Evolutionary conservation across 2,888 invertebrate species (phyloP).

Genomic region (Tigriopus californicus): DNA sequence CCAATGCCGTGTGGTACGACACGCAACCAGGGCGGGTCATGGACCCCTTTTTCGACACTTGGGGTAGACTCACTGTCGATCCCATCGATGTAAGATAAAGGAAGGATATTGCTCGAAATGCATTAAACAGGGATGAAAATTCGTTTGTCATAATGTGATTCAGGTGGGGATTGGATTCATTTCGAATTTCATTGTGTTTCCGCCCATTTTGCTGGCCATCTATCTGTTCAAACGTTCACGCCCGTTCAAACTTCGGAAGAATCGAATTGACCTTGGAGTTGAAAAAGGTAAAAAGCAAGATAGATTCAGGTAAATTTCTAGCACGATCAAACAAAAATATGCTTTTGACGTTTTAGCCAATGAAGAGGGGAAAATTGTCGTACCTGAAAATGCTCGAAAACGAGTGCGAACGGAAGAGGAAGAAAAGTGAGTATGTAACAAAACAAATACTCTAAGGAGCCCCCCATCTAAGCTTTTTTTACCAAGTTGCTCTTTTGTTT

Average conservation of each 20-base stretch:
- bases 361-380: not conserved
- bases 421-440: not conserved
- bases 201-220: slow-evolving; percentile 29
- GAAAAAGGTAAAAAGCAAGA: not conserved
- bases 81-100: not conserved
- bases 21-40: slow-evolving; percentile 18
- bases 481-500: no score
- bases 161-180: slow-evolving; percentile 30
- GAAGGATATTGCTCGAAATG: not conserved
- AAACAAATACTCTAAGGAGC: no score
- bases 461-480: no score
- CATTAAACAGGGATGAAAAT: not conserved
- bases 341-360: not conserved
- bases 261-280: not conserved
- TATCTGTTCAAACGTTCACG: slow-evolving; percentile 29
- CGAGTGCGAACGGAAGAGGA: not conserved
- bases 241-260: not conserved
- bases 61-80: not conserved
- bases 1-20: slow-evolving; percentile 34
- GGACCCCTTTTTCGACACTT: not conserved
- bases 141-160: not conserved
- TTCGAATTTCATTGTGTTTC: slow-evolving; percentile 30
- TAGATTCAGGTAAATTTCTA: not conserved
- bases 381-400: not conserved
- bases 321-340: not conserved